phyloP scores from a whole-genome alignment of 2,888 invertebrate genomes.

The Adelphocoris suturalis region DNA sequence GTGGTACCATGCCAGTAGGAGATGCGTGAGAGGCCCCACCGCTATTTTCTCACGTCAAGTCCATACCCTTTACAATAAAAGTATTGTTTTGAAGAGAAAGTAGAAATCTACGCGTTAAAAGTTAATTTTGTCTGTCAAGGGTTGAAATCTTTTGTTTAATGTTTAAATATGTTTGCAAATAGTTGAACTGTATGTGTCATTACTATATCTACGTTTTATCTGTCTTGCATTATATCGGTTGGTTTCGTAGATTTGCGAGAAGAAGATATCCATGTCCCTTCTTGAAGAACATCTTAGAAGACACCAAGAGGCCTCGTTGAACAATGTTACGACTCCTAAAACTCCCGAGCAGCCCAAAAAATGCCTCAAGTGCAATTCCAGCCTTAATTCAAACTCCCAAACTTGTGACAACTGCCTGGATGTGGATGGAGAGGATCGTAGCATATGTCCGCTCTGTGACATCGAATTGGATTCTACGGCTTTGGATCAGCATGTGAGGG shows the following conservation, averaged over 20 bases:
- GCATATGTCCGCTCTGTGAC: slow-evolving; percentile 43
- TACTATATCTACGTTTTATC: no score
- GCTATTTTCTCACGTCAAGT: no score
- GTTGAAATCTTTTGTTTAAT: no score
- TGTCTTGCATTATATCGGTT: no score
- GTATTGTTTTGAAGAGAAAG: no score
- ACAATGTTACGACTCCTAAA: neutral
- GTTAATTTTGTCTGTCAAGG: no score
- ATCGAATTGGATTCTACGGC: neutral
- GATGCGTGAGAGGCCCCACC: no score
- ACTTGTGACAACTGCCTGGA: neutral
- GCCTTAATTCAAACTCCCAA: neutral
- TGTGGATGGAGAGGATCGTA: neutral
- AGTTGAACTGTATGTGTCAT: no score
- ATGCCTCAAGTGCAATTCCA: neutral
- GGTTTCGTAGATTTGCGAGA: neutral
- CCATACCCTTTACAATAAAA: no score
- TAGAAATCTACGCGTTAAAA: no score
- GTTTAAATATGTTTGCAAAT: no score
- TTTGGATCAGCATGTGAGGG: neutral
- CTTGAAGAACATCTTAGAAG: slow-evolving; percentile 28
- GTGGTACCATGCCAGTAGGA: no score
- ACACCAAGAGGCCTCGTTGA: neutral
- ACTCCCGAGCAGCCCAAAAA: neutral
- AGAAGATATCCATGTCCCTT: neutral